A percentile compares a stretch with the other conserved stretches of the same genome.
These are phyloP conservation scores for Ornithoptera priamus DNA, from an alignment of 2,888 invertebrate genomes.

Conservation along the genomic window DNA sequence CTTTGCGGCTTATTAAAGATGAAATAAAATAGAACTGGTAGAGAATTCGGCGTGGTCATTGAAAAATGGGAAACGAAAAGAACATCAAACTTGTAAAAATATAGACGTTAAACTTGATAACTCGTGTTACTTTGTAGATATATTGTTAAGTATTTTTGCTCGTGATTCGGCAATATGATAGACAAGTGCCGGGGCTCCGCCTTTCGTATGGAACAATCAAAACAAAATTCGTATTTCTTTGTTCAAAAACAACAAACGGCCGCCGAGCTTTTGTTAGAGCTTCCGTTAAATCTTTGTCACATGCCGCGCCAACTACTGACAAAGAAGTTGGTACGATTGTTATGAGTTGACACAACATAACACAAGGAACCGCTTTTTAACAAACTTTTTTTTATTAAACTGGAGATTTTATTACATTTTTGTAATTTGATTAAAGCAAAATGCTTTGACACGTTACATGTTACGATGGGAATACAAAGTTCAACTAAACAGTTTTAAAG, in stretches of 20 bases:
- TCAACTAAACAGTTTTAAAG: background rate
- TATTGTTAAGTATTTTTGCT: conserved; percentile 46
- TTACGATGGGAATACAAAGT: background rate
- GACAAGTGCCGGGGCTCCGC: conserved; percentile 58
- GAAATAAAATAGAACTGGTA: conserved; percentile 1
- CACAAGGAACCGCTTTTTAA: conserved; percentile 53
- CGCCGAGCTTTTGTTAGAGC: conserved; percentile 62
- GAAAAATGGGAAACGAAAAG: conserved; percentile 11
- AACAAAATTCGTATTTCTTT: conserved; percentile 60
- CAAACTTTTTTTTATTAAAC: conserved; percentile 25
- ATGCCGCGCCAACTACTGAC: conserved; percentile 56
- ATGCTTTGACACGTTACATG: conserved; percentile 9
- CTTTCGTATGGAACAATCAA: conserved; percentile 70
- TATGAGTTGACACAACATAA: conserved; percentile 51
- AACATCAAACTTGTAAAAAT: conserved; percentile 11
- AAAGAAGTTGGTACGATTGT: conserved; percentile 46
- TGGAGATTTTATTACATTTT: conserved; percentile 25
- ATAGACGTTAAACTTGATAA: conserved; percentile 27
- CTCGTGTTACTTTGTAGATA: conserved; percentile 49
- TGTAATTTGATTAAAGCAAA: conserved; percentile 25
- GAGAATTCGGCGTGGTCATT: conserved; percentile 20
- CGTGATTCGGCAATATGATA: conserved; percentile 54
- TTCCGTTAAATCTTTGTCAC: conserved; percentile 47
- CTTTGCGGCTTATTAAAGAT: background rate
- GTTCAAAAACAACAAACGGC: conserved; percentile 45